These are phyloP conservation scores for Hermaeophaga mercurialis DNA, from an alignment of 2,888 invertebrate species.

Conservation along the genomic window DNA sequence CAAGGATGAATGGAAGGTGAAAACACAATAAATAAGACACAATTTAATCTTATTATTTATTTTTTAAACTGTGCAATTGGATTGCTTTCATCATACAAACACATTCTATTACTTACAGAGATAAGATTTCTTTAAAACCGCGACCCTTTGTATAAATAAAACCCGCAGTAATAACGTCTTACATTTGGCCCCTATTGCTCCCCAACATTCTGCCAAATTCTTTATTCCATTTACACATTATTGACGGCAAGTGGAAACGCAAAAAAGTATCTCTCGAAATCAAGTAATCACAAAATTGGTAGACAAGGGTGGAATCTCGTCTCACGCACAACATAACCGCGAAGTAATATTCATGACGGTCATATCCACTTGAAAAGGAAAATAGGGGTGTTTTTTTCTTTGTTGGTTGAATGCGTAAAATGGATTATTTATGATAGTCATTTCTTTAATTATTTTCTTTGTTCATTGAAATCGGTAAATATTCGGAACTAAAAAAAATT, in stretches of 20 bases:
- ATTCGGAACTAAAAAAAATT: too few relatives aligned
- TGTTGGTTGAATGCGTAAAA: too few relatives aligned
- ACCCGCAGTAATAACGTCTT: neutral
- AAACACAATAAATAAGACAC: too few relatives aligned
- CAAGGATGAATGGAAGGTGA: too few relatives aligned
- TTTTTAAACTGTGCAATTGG: too few relatives aligned
- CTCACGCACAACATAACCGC: conserved; percentile 57
- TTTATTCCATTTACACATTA: conserved; percentile 42
- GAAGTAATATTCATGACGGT: conserved; percentile 25
- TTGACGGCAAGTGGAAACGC: conserved; percentile 48
- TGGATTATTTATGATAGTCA: too few relatives aligned
- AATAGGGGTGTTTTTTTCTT: conserved; percentile 44
- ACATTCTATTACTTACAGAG: neutral
- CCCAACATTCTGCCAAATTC: neutral
- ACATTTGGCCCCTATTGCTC: neutral
- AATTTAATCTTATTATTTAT: too few relatives aligned
- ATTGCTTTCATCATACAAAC: neutral
- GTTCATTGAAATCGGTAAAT: too few relatives aligned
- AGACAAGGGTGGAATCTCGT: conserved; percentile 39
- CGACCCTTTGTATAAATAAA: neutral
- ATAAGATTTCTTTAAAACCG: neutral
- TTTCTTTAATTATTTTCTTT: too few relatives aligned
- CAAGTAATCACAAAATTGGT: conserved; percentile 58
- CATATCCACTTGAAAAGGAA: conserved; percentile 42
- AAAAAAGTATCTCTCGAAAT: conserved; percentile 48